phyloP scores from a whole-genome alignment of 2,113 vertebrate species.

The Microcebus jonahi region DNA sequence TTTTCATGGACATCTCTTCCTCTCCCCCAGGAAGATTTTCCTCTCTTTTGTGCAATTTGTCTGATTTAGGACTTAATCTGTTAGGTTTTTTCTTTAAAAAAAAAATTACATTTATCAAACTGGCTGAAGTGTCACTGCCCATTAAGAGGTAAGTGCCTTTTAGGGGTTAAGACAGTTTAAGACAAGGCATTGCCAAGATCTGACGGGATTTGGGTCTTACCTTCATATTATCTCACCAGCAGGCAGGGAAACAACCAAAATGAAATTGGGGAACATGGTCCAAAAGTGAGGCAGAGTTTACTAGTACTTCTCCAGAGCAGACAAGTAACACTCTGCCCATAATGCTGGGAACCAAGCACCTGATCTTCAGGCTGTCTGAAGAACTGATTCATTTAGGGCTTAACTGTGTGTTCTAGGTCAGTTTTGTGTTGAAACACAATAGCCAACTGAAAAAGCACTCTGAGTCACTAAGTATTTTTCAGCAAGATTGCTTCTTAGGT shows the following conservation, averaged over 20 bases:
- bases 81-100: slow-evolving; percentile 33
- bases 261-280: background rate
- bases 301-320: background rate
- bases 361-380: background rate
- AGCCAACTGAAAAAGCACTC: background rate
- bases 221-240: background rate
- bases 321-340: background rate
- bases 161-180: background rate
- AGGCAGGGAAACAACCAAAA: background rate
- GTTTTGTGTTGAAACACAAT: background rate
- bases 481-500: background rate
- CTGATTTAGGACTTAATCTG: slow-evolving; percentile 50
- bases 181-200: background rate
- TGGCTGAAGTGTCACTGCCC: slow-evolving; percentile 55
- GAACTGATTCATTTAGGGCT: background rate
- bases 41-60: slow-evolving; percentile 61
- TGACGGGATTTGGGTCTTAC: background rate
- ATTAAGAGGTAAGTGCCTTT: slow-evolving; percentile 64
- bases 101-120: slow-evolving; percentile 53
- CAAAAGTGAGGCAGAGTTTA: background rate
- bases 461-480: background rate
- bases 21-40: slow-evolving; percentile 38
- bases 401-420: background rate
- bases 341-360: background rate
- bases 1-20: slow-evolving; percentile 28